phyloP scores from a whole-genome alignment of 2,113 vertebrate species.

The Centropus bengalensis region DNA sequence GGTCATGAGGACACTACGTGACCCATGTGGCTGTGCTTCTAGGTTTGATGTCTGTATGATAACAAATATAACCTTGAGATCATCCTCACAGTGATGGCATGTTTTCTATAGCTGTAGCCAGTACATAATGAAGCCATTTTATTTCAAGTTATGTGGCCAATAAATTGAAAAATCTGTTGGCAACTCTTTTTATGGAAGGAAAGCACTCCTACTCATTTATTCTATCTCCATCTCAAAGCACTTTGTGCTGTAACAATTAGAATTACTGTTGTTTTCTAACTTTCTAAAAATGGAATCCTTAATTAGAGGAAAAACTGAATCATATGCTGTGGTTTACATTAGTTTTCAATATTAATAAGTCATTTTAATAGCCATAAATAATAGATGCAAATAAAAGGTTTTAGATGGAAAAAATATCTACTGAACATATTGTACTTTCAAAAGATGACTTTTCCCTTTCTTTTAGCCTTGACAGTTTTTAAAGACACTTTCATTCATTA shows the following conservation, averaged over 20 bases:
- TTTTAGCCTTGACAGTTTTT: constrained; percentile 17
- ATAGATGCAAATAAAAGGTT: constrained; percentile 37
- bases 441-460: not conserved
- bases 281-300: constrained; percentile 1
- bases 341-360: constrained; percentile 1
- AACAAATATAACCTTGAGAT: not conserved
- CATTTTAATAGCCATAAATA: constrained; percentile 40
- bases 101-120: not conserved
- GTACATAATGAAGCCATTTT: not conserved
- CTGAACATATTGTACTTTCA: not conserved
- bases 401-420: not conserved
- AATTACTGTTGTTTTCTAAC: not conserved
- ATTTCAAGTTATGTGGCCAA: not conserved
- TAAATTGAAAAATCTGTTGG: not conserved
- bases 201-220: not conserved
- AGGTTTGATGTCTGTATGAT: not conserved
- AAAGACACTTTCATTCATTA: not conserved
- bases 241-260: not conserved
- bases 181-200: not conserved
- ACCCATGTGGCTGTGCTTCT: not conserved
- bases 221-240: not conserved
- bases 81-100: not conserved
- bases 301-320: constrained; percentile 5
- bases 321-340: not conserved
- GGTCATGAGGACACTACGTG: not conserved